Conservation (phyloP, 2,113 vertebrate genomes). For the Penelope pileata region DNA sequence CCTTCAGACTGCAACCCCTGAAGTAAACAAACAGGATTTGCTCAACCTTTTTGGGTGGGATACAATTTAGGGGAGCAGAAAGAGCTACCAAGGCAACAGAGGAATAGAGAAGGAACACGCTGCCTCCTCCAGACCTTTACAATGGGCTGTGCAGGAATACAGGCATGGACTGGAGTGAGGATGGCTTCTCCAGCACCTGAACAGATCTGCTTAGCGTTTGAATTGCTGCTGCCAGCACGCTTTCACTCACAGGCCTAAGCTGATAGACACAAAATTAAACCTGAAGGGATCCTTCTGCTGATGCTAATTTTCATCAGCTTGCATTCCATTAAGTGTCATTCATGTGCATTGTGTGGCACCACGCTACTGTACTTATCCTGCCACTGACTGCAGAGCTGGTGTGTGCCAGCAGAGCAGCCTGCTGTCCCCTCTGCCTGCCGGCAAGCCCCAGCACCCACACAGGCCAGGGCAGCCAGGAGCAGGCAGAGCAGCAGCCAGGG, state of each 20-base stretch:
- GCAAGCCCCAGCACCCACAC: neutral
- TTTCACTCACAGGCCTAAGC: neutral
- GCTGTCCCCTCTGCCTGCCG: neutral
- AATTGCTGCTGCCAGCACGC: rapidly evolving
- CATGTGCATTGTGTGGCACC: neutral
- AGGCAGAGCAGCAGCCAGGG: neutral
- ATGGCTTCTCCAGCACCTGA: neutral
- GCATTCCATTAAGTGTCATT: neutral
- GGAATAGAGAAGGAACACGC: neutral
- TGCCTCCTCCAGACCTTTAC: neutral
- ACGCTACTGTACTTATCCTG: neutral
- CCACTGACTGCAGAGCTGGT: neutral
- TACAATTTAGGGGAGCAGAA: neutral
- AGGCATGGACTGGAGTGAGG: neutral
- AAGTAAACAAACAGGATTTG: neutral
- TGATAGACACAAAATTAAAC: neutral
- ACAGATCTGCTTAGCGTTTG: neutral
- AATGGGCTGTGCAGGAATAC: neutral
- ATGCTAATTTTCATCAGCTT: neutral
- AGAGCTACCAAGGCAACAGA: neutral
- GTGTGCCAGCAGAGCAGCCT: neutral
- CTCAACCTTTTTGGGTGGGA: neutral
- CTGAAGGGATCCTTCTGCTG: neutral
- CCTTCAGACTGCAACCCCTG: neutral
- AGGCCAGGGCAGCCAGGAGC: neutral